Evolutionary conservation across 2,113 vertebrate genomes (phyloP), one percentile per base, ranked within the genome.

Genomic region (Indicator indicator): DNA sequence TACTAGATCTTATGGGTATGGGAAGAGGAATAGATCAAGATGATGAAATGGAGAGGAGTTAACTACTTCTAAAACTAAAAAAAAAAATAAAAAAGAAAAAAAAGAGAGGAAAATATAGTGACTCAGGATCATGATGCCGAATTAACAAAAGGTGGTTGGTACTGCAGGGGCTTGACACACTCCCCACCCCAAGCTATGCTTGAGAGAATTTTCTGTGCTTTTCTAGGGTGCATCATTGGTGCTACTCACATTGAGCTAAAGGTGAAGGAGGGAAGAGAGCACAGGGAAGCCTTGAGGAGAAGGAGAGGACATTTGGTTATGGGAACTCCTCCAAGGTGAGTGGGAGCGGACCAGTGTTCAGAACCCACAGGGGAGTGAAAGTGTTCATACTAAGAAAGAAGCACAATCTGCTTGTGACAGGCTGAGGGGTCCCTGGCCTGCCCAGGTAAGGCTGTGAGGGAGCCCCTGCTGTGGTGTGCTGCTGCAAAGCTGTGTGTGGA

Each of bases 371-470:
- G 96, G 98, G 97, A 63, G 96, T 97, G 58, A 98, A 98, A 95
- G 90, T 83, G 0, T 98, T 98, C 97, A 98, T 84, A 9, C 94
- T 98, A 64, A 52, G 50, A 12, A 24, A 97, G 93, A 98, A 95
- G 69, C 96, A 84, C 28, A 97, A 97, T 72, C 78, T 98, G 84
- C 77, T 98, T 76, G 96, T 98, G 75, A 98, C 98, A 4, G 98
- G 97, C 5, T 96, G 98, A 65, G 95, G 97, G 97, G 98, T 98
- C 84, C 97, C 98, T 21, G 90, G 95, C 78, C 83, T 97, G 59
- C 96, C 93, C 4, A 85, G 95, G 98, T 98, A 70, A 97, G 97
- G 30, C 73, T 36, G 60, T 60, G n/a, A 48, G 72, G 27, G 32
- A 81, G 5, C 23, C 42, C 59, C 56, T 7, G 5, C 33, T 24